A percentile compares a stretch with the other conserved stretches of the same genome.
Evolutionary conservation across 2,888 invertebrate species (phyloP).

Genomic region (Pyrochroa serraticornis): DNA sequence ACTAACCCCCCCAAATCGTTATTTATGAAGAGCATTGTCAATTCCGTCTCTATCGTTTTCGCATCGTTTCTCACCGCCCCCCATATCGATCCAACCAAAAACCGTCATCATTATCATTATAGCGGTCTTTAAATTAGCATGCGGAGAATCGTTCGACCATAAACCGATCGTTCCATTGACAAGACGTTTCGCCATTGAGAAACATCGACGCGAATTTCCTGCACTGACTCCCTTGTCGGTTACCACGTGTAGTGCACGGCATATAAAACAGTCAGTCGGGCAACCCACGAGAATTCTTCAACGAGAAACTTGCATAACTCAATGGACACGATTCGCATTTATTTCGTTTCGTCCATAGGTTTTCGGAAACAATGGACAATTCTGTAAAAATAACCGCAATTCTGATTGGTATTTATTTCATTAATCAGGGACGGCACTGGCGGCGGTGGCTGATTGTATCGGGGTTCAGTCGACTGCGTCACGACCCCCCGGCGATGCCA

Average conservation of each 20-base stretch:
- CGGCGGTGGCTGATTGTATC: too few relatives aligned
- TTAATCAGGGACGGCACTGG: too few relatives aligned
- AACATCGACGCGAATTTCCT: conserved; percentile 28
- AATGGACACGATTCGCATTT: conserved; percentile 30
- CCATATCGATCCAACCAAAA: too few relatives aligned
- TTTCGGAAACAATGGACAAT: conserved; percentile 27
- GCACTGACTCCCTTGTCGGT: conserved; percentile 7
- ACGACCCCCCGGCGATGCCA: too few relatives aligned
- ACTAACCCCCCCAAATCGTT: too few relatives aligned
- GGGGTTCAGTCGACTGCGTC: too few relatives aligned
- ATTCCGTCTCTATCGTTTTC: too few relatives aligned
- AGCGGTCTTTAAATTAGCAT: conserved; percentile 10
- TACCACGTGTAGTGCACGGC: conserved; percentile 18
- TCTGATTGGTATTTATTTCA: too few relatives aligned
- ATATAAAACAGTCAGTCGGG: conserved; percentile 20
- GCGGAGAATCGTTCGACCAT: conserved; percentile 13
- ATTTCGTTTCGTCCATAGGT: conserved; percentile 23
- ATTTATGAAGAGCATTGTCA: too few relatives aligned
- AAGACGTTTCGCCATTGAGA: conserved; percentile 28
- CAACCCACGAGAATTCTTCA: conserved; percentile 18
- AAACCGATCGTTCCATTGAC: conserved; percentile 30
- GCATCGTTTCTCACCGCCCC: too few relatives aligned
- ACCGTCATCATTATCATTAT: too few relatives aligned
- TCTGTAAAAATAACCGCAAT: too few relatives aligned
- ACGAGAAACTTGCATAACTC: conserved; percentile 23